Evolutionary conservation across 2,113 vertebrate genomes (phyloP).

Genomic region (Mungos mungo): DNA sequence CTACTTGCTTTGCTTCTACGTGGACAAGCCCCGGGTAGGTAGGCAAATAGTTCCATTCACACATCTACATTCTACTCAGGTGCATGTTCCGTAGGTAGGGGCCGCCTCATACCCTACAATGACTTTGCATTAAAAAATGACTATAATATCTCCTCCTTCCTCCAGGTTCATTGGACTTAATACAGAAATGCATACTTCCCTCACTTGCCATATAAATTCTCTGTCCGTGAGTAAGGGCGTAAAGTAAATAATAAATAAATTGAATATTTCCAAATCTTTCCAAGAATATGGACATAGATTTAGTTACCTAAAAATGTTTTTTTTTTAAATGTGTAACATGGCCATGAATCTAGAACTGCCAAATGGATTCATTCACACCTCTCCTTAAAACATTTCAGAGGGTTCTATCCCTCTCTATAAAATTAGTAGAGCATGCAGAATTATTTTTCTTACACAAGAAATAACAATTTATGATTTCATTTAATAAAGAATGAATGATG

Average conservation of each 20-base stretch:
- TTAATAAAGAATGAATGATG: constrained; percentile 38
- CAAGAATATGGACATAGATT: neutral
- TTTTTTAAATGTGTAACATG: neutral
- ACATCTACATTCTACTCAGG: neutral
- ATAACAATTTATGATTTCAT: constrained; percentile 50
- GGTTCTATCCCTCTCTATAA: neutral
- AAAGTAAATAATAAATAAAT: neutral
- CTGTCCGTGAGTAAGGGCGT: neutral
- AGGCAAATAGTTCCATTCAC: neutral
- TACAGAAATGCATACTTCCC: neutral
- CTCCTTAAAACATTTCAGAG: constrained; percentile 40
- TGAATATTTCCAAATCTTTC: neutral
- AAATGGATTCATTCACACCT: neutral
- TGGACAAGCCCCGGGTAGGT: neutral
- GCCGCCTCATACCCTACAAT: no score
- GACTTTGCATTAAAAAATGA: neutral
- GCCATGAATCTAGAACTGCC: neutral
- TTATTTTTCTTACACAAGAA: constrained; percentile 51
- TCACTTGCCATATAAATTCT: neutral
- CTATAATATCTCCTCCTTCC: neutral
- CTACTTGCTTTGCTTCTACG: constrained; percentile 41
- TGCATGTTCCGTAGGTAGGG: no score
- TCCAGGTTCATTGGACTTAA: neutral
- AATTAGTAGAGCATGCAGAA: constrained; percentile 33
- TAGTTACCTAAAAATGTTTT: neutral